These are phyloP conservation scores for Listronotus oregonensis DNA, from an alignment of 1,140 invertebrate species.

Conservation along the genomic window DNA sequence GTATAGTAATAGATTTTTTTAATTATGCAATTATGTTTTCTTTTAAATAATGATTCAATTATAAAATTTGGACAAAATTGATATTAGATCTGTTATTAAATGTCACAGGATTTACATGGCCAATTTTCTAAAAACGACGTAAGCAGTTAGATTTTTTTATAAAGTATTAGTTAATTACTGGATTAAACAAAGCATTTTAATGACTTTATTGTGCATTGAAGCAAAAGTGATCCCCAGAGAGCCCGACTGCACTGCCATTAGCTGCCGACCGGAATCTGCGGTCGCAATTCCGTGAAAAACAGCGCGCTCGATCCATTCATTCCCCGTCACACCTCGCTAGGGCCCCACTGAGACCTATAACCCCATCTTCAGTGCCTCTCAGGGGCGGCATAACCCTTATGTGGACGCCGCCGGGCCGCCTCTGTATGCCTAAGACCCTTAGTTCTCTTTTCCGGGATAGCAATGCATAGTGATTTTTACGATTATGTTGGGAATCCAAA, in stretches of 20 bases:
- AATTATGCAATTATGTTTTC: too few species aligned
- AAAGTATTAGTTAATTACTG: slow-evolving; percentile 6
- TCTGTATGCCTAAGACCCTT: slow-evolving; percentile 30
- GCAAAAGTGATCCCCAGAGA: slow-evolving; percentile 13
- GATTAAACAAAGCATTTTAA: not conserved
- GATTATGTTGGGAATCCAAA: slow-evolving; percentile 55
- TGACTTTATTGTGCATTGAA: slow-evolving; percentile 2
- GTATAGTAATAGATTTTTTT: too few species aligned
- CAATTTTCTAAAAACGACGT: too few species aligned
- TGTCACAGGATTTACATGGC: too few species aligned
- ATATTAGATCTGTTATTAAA: too few species aligned
- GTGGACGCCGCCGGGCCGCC: slow-evolving; percentile 36
- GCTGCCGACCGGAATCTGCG: slow-evolving; percentile 45
- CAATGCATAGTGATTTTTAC: slow-evolving; percentile 58
- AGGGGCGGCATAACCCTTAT: slow-evolving; percentile 56
- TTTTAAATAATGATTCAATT: too few species aligned
- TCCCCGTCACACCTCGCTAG: slow-evolving; percentile 54
- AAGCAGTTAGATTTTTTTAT: too few species aligned
- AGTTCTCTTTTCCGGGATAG: slow-evolving; percentile 27
- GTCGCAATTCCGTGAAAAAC: slow-evolving; percentile 49
- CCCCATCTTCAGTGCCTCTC: slow-evolving; percentile 53
- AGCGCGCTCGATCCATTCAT: slow-evolving; percentile 50
- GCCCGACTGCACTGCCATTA: slow-evolving; percentile 24
- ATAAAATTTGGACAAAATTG: too few species aligned
- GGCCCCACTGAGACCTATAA: slow-evolving; percentile 54